Conservation (phyloP, 2,888 invertebrate genomes). For the Synergus laeviventris region DNA sequence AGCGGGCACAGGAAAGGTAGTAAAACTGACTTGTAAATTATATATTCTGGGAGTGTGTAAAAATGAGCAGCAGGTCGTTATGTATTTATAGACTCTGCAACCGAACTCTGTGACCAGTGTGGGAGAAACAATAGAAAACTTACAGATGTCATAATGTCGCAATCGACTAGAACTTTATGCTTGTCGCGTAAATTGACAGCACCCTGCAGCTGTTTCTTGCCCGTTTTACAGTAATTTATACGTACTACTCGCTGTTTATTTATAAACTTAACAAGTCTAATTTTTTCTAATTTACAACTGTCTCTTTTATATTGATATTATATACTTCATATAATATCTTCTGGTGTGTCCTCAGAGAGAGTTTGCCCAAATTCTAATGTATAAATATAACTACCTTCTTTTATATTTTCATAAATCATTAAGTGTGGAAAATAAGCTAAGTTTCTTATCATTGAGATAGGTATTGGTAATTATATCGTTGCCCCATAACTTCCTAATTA, state of each 20-base stretch:
- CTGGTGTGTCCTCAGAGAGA: no score
- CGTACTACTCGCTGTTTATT: no score
- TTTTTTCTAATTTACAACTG: neutral
- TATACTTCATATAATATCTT: no score
- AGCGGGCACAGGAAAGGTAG: constrained; percentile 15
- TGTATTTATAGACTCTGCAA: constrained; percentile 9
- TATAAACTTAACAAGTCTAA: neutral
- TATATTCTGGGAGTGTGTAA: neutral
- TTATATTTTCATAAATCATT: no score
- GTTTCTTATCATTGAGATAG: no score
- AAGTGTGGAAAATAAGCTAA: no score
- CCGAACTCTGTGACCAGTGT: neutral
- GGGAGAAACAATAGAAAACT: neutral
- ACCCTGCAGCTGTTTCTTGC: neutral
- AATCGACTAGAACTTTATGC: no score
- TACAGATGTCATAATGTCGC: neutral
- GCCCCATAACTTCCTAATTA: no score
- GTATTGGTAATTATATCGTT: no score
- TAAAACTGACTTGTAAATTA: constrained; percentile 39
- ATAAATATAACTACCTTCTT: no score
- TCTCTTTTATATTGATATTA: no score
- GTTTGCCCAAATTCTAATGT: no score
- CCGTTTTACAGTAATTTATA: neutral
- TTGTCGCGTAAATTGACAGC: neutral
- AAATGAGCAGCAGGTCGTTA: constrained; percentile 10